These are phyloP conservation scores for Trichonephila clavata DNA, from an alignment of 1,140 invertebrate genomes.

Conservation along the genomic window DNA sequence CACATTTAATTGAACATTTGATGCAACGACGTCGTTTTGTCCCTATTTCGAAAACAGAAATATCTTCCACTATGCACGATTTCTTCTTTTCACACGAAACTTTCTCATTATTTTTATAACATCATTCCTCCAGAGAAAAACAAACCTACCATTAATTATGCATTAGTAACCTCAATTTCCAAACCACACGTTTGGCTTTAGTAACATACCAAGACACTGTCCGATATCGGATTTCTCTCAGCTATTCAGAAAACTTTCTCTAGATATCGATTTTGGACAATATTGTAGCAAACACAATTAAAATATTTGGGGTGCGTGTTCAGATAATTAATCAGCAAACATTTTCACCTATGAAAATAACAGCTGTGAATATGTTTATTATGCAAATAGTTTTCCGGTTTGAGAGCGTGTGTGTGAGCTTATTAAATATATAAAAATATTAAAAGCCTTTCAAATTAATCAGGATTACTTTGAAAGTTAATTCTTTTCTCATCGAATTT, in stretches of 20 bases:
- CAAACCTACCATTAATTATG: constrained; percentile 14
- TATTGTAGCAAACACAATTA: not conserved
- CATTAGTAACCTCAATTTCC: constrained; percentile 29
- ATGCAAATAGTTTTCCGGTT: too few relatives aligned
- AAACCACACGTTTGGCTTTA: not conserved
- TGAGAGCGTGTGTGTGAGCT: too few relatives aligned
- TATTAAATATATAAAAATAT: too few relatives aligned
- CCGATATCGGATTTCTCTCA: not conserved
- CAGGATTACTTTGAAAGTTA: too few relatives aligned
- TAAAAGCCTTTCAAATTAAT: too few relatives aligned
- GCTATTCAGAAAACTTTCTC: not conserved
- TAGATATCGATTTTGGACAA: not conserved
- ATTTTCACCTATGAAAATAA: too few relatives aligned
- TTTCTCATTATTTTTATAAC: constrained; percentile 1
- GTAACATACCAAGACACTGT: not conserved
- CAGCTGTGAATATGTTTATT: too few relatives aligned
- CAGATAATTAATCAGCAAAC: too few relatives aligned
- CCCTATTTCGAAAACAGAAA: not conserved
- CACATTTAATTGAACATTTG: constrained; percentile 4
- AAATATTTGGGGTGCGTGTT: not conserved
- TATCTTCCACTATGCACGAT: not conserved
- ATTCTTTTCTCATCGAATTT: too few relatives aligned
- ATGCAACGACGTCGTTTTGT: not conserved
- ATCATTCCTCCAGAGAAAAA: not conserved
- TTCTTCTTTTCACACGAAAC: not conserved